Base-by-base conservation (phyloP, 2,113 vertebrate species). In the Seriola dumerili region DNA sequence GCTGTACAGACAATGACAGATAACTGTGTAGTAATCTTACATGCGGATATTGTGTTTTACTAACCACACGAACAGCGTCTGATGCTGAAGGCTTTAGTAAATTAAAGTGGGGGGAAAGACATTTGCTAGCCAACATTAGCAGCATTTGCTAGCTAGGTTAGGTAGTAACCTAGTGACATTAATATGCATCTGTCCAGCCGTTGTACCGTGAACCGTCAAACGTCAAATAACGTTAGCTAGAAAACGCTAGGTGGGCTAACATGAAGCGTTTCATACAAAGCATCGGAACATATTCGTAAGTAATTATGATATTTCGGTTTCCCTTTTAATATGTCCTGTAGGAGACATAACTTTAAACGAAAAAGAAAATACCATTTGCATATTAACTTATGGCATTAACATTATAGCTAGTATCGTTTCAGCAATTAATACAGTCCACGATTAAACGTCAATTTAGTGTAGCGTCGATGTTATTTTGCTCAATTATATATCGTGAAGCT, bases 91-190 rank as follows among this genome's bases (percentile, higher is more conserved):
- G 8, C 21, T 48, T 12, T 11, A 52, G 4, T 19, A 16, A 38
- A 64, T 55, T 44, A 14, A 85, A 64, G 10, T 42, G 40, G 34
- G 40, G 48, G 25, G 52, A 2, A 65, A 72, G 12, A 40, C 59
- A 4, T 68, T 77, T 32, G 84, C 82, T 88, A 88, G 85, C 86
- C 34, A 34, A 59, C 80, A 48, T 89, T 86, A 92, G 88, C 89
- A 85, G 40, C 40, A 34, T 36, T 66, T 75, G 86, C 88, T 92
- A 92, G 90, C 89, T 75, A 4, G 66, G 68, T 72, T 85, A 61
- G 76, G 76, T 23, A 3, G 72, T 73, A 87, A 88, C 73, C 80
- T 46, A 36, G 50, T 85, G 80, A 86, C 84, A 85, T 85, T 50
- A 84, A 68, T 57, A 69, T 76, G 79, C 83, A 83, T 91, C 87